Base-by-base conservation (phyloP, 2,113 vertebrate species). In the Corvus moneduloides region DNA sequence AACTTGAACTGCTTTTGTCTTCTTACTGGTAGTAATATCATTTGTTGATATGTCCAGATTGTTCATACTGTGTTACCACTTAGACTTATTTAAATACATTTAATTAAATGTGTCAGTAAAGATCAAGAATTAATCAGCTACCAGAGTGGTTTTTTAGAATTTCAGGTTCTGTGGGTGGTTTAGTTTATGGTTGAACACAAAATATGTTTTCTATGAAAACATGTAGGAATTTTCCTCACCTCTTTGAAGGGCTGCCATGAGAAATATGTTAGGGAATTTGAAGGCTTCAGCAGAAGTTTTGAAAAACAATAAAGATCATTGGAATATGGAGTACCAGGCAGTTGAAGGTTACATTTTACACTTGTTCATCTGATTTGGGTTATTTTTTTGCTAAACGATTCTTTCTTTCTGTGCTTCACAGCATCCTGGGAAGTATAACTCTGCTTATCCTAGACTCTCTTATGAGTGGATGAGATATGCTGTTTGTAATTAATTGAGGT, bases 121-220 rank as follows among this genome's bases (percentile, higher is more conserved):
- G 58, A 49, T 12, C 1, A 63, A 30, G 1, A 44, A 63, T 27
- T 30, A n/a, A 56, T 58, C 14, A n/a, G 4, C 20, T 67, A 51
- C 5, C 3, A 59, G 14, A 84, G 33, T 0, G 13, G 5, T 41
- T 15, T 52, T n/a, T 49, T 54, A 33, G 19, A 75, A 33, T 54
- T 66, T 80, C 5, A 73, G 3, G 7, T 52, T 35, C 6, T 22
- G 1, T 3, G 1, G 2, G 15, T 16, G n/a, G 22, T 30, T 52
- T 16, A 14, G 20, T 20, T 66, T 58, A 16, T 54, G 4, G 46
- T 71, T 84, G 46, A 84, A 59, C 8, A 71, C 3, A 54, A 58
- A 22, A 17, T 1, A 10, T 0, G 0, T 51, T 80, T 88, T 55
- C 12, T 30, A n/a, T 43, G 17, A 86, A 92, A 80, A 37, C 2